Evolutionary conservation across 2,888 invertebrate genomes (phyloP).

Genomic region (Gastrophysa polygoni): DNA sequence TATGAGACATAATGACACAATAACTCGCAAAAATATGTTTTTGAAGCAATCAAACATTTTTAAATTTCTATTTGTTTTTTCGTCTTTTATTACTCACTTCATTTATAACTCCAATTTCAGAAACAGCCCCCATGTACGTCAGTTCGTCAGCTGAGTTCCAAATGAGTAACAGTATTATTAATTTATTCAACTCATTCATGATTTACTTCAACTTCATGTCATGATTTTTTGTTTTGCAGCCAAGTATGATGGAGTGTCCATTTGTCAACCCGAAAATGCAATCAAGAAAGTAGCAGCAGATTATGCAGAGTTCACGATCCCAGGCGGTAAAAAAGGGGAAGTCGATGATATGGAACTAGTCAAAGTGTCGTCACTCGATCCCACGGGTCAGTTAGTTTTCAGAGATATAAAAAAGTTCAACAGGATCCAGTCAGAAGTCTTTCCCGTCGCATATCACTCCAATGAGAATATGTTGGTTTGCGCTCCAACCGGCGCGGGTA

Average conservation of each 20-base stretch:
- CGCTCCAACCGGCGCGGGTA: slow-evolving; percentile 99
- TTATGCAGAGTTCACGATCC: slow-evolving; percentile 87
- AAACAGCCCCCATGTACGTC: no score
- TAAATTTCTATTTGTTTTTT: no score
- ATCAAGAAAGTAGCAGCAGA: slow-evolving; percentile 72
- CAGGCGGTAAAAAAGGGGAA: slow-evolving; percentile 68
- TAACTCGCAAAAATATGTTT: no score
- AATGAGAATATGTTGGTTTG: slow-evolving; percentile 98
- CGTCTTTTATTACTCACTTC: no score
- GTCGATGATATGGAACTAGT: slow-evolving; percentile 62
- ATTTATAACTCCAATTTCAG: no score
- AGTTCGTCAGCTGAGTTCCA: no score
- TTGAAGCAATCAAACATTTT: no score
- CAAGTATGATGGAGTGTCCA: slow-evolving; percentile 46
- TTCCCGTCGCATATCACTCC: slow-evolving; percentile 91
- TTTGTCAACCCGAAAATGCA: slow-evolving; percentile 72
- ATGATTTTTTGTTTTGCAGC: slow-evolving; percentile 40
- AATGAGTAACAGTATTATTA: no score
- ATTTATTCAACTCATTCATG: background rate
- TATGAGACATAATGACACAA: no score
- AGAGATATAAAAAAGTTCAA: slow-evolving; percentile 86
- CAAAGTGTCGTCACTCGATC: slow-evolving; percentile 57
- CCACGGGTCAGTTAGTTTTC: slow-evolving; percentile 90
- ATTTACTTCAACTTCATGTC: no score
- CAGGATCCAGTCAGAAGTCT: slow-evolving; percentile 95